Evolutionary conservation across 2,113 vertebrate species (phyloP).

Genomic region (Dermatemys mawii): DNA sequence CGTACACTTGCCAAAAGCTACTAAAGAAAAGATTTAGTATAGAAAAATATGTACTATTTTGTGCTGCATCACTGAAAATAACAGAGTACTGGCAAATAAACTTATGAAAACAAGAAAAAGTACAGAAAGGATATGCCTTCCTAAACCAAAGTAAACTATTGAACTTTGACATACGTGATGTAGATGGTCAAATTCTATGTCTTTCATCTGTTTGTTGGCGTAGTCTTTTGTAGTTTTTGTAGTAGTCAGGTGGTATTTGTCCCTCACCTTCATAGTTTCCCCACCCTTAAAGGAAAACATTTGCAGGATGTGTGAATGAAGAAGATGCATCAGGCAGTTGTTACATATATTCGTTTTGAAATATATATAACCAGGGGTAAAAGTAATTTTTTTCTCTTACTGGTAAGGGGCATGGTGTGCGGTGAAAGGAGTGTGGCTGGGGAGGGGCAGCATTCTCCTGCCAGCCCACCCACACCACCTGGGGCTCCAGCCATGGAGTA

Average conservation of each 20-base stretch:
- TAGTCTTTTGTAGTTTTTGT: not conserved
- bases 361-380: not conserved
- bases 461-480: too few relatives aligned
- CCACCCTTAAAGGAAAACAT: not conserved
- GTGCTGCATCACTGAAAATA: not conserved
- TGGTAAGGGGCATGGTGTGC: too few relatives aligned
- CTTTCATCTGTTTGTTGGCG: not conserved
- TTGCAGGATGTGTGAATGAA: not conserved
- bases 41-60: not conserved
- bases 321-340: not conserved
- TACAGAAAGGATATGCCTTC: not conserved
- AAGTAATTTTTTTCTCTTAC: too few relatives aligned
- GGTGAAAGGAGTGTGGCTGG: too few relatives aligned
- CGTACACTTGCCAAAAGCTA: not conserved
- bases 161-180: not conserved
- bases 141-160: not conserved
- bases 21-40: not conserved
- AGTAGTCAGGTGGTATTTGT: not conserved
- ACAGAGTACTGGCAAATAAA: not conserved
- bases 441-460: too few relatives aligned
- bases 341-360: not conserved
- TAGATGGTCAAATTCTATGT: not conserved
- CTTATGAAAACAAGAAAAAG: not conserved
- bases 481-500: too few relatives aligned
- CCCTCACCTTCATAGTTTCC: fast-evolving